These are phyloP conservation scores for Fragum sueziense DNA, from an alignment of 2,888 invertebrate species.

Conservation along the genomic window DNA sequence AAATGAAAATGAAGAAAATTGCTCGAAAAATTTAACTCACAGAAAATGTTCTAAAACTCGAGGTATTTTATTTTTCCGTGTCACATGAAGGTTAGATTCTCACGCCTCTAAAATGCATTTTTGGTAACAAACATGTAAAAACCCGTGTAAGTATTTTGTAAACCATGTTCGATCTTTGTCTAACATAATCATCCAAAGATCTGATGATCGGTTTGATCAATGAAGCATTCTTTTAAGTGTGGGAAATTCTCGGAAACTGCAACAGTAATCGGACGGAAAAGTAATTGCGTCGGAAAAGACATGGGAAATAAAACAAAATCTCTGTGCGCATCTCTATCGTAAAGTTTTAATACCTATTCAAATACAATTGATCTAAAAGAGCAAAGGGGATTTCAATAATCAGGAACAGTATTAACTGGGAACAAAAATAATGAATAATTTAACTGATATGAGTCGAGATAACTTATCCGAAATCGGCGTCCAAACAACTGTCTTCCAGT, in stretches of 20 bases:
- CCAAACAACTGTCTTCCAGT: slow-evolving; percentile 4
- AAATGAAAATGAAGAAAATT: no score
- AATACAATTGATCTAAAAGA: slow-evolving; percentile 45
- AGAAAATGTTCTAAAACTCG: no score
- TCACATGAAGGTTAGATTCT: neutral
- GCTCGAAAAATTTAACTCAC: no score
- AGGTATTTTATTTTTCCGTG: no score
- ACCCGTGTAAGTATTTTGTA: neutral
- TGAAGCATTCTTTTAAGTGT: slow-evolving; percentile 3
- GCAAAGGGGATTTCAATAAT: slow-evolving; percentile 31
- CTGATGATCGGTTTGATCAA: neutral
- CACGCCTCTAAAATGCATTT: neutral
- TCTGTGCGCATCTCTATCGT: slow-evolving; percentile 10
- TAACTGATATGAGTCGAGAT: slow-evolving; percentile 51
- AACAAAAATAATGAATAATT: slow-evolving; percentile 56
- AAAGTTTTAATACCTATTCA: slow-evolving; percentile 49
- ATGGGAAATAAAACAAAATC: neutral
- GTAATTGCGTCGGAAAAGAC: slow-evolving; percentile 1
- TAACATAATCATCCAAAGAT: neutral
- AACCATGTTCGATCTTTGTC: neutral
- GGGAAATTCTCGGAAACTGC: neutral
- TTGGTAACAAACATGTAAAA: neutral
- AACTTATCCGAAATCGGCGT: slow-evolving; percentile 43
- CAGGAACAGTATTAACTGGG: slow-evolving; percentile 39
- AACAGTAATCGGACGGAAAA: neutral